Base-by-base conservation (phyloP, 2,797 vertebrate species). In the Chaenodraco wilsoni region DNA sequence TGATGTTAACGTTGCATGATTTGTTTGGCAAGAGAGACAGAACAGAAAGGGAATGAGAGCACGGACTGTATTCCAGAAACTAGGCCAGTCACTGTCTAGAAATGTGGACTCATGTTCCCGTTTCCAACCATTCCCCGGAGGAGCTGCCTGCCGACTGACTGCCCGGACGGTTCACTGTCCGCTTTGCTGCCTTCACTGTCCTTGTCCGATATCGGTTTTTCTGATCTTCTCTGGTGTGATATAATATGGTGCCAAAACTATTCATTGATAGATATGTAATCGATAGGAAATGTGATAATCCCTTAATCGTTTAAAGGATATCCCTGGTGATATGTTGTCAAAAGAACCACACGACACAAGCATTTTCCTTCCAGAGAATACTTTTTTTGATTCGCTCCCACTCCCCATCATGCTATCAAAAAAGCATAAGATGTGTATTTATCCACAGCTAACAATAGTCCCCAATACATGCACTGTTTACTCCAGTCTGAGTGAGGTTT, bases 61-160 rank as follows among this genome's bases (percentile, higher is more conserved):
- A 74, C 62, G 74, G 81, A 66, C 73, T 81, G 72, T 83, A 68
- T 80, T 87, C 81, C 83, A 86, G 76, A 92, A 93, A 89, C 82
- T 91, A 90, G 91, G 91, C 86, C 91, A 93, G 87, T 87, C 80
- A 84, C 82, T 91, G 88, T 93, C 88, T 88, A 86, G 85, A 91
- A 89, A 89, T 87, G 84, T 91, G 89, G 87, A 92, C 84, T 88
- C 87, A 85, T 86, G 83, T 88, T 93, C 87, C 84, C 66, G 17
- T 90, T 91, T 88, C 76, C 58, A 82, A 66, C 49, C 74, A 21
- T 88, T 91, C 70, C 88, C 86, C 54, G 13, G 84, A 91, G 89
- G 83, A 87, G 65, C 58, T 59, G 75, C 75, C 79, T 80, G 75
- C 71, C 73, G 79, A 72, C 73, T 73, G 75, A 64, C 68, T 27